A percentile compares a stretch with the other conserved stretches of the same genome.
Conservation (phyloP, 2,797 vertebrate genomes). For the Coracias cyanogaster region DNA sequence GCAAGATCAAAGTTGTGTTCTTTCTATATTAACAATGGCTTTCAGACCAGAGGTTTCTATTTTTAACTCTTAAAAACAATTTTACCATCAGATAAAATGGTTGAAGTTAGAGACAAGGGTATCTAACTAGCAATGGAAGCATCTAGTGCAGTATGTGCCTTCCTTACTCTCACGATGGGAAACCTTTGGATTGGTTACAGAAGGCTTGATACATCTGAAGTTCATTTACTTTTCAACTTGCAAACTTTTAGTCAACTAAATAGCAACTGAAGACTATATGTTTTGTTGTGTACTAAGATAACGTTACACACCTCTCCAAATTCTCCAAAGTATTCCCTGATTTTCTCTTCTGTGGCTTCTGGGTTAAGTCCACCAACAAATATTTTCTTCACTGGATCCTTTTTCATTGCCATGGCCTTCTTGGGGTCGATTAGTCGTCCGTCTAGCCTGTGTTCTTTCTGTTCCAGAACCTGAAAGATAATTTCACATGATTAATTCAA, state of each 20-base stretch:
- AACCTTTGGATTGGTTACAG: not conserved
- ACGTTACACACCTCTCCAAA: conserved; percentile 91
- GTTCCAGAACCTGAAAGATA: conserved; percentile 89
- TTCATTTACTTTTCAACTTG: not conserved
- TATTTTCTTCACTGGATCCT: conserved; percentile 96
- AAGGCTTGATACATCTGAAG: not conserved
- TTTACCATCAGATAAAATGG: not conserved
- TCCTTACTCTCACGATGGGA: not conserved
- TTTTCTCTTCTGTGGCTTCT: conserved; percentile 94
- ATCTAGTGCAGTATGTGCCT: not conserved
- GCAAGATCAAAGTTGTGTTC: not conserved
- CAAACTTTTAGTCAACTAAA: not conserved
- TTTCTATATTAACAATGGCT: not conserved
- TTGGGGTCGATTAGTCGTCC: conserved; percentile 97
- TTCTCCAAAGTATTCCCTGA: conserved; percentile 93
- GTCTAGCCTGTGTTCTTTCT: conserved; percentile 95
- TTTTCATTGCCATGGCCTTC: conserved; percentile 98
- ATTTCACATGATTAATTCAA: not conserved
- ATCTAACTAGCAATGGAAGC: not conserved
- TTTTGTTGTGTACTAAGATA: not conserved
- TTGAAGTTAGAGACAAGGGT: not conserved
- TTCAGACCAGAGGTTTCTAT: not conserved
- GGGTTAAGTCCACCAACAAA: conserved; percentile 97
- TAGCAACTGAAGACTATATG: not conserved
- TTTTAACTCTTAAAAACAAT: not conserved